Evolutionary conservation across 2,113 vertebrate genomes (phyloP).

Genomic region (Cyanoramphus novaezelandiae): DNA sequence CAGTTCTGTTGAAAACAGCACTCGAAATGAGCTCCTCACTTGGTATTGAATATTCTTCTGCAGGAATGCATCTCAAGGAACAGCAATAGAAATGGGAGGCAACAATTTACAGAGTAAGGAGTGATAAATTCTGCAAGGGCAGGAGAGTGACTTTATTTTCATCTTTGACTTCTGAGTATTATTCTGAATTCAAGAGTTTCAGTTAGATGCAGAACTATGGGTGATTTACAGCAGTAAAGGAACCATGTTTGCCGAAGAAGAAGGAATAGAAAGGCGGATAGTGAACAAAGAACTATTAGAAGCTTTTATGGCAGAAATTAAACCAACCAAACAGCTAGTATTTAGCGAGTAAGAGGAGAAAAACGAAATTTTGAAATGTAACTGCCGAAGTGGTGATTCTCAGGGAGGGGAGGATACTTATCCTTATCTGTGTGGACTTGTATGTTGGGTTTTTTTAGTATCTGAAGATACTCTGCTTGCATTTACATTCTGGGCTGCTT

Average conservation of each 20-base stretch:
- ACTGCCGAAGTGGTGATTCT: neutral
- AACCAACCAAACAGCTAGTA: neutral
- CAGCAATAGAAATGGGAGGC: neutral
- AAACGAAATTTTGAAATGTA: neutral
- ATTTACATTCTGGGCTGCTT: neutral
- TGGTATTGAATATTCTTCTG: conserved; percentile 6
- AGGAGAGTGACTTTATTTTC: neutral
- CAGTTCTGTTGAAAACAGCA: conserved; percentile 11
- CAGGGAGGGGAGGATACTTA: neutral
- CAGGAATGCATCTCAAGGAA: neutral
- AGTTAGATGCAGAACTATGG: neutral
- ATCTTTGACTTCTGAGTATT: neutral
- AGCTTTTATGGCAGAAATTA: neutral
- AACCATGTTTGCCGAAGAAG: neutral
- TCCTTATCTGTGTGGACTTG: neutral
- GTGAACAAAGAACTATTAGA: neutral
- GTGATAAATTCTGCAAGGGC: neutral
- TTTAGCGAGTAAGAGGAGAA: neutral
- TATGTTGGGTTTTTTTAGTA: neutral
- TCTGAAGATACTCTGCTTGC: neutral
- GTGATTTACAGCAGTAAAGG: neutral
- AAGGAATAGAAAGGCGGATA: neutral
- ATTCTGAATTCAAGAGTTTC: neutral
- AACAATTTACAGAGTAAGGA: neutral
- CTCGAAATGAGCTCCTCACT: conserved; percentile 19